Evolutionary conservation across 2,888 invertebrate genomes (phyloP).

Genomic region (Itoplectis maculator): DNA sequence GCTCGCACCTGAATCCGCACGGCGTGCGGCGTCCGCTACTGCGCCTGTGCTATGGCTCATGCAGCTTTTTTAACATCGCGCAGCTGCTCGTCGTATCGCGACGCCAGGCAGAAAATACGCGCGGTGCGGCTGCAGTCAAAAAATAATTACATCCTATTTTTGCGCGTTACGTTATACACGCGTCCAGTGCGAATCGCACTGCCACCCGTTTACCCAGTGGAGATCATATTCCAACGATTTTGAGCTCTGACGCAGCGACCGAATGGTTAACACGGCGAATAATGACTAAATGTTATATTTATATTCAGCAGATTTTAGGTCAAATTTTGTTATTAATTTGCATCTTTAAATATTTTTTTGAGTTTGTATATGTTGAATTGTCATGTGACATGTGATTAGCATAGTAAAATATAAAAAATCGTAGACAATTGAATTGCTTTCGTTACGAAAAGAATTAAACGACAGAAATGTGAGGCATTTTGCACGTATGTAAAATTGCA

Average conservation of each 20-base stretch:
- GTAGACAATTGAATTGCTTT: no score
- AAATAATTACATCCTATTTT: slow-evolving; percentile 57
- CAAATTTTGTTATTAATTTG: background rate
- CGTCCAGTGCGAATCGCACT: background rate
- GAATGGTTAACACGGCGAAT: background rate
- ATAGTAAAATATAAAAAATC: background rate
- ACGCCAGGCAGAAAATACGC: slow-evolving; percentile 17
- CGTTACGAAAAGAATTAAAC: no score
- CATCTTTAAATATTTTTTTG: no score
- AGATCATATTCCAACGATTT: slow-evolving; percentile 7
- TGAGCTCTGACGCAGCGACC: background rate
- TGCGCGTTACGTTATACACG: slow-evolving; percentile 15
- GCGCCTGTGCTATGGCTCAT: background rate
- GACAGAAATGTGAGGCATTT: no score
- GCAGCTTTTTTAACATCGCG: slow-evolving; percentile 28
- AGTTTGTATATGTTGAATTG: no score
- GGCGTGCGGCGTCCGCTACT: background rate
- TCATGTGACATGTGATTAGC: no score
- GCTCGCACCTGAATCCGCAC: slow-evolving; percentile 28
- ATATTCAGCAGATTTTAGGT: background rate
- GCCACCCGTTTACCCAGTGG: background rate
- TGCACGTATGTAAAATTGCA: no score
- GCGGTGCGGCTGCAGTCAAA: slow-evolving; percentile 41
- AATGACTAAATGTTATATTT: background rate
- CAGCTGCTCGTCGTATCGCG: slow-evolving; percentile 40